Percentiles rank a stretch among this genome's conserved stretches.
Conservation (phyloP, 2,113 vertebrate genomes). For the Acinonyx jubatus region DNA sequence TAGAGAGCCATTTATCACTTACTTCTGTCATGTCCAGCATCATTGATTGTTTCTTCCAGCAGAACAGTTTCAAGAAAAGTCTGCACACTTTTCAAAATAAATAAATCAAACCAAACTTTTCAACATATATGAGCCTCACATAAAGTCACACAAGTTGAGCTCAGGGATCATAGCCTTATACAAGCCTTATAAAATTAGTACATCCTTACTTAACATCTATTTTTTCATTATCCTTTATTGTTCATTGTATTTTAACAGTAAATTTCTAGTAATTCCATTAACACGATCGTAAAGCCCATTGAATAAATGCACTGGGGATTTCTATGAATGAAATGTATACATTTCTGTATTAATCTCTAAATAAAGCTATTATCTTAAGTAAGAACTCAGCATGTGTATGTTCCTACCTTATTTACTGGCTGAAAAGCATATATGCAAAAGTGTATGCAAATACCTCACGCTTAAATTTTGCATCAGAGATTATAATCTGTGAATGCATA, state of each 20-base stretch:
- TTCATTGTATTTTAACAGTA: not conserved
- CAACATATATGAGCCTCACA: constrained; percentile 46
- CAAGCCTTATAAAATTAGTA: not conserved
- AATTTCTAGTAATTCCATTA: not conserved
- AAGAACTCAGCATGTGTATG: not conserved
- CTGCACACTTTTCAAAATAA: constrained; percentile 39
- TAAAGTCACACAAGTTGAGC: not conserved
- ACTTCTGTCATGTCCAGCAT: constrained; percentile 55
- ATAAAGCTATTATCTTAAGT: not conserved
- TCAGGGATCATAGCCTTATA: not conserved
- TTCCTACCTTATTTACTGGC: not conserved
- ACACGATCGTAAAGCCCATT: not conserved
- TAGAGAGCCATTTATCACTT: constrained; percentile 70
- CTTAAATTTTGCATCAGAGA: not conserved
- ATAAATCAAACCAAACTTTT: constrained; percentile 38
- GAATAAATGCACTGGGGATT: not conserved
- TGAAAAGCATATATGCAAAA: not conserved
- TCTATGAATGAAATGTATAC: not conserved
- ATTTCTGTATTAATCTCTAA: not conserved
- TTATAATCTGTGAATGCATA: not conserved
- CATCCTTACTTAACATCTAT: not conserved
- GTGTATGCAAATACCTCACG: not conserved
- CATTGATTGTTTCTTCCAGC: constrained; percentile 53
- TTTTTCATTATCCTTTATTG: not conserved
- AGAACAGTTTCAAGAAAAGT: constrained; percentile 55